These are phyloP conservation scores for Willisornis vidua DNA, from an alignment of 2,113 vertebrate genomes.

Conservation along the genomic window DNA sequence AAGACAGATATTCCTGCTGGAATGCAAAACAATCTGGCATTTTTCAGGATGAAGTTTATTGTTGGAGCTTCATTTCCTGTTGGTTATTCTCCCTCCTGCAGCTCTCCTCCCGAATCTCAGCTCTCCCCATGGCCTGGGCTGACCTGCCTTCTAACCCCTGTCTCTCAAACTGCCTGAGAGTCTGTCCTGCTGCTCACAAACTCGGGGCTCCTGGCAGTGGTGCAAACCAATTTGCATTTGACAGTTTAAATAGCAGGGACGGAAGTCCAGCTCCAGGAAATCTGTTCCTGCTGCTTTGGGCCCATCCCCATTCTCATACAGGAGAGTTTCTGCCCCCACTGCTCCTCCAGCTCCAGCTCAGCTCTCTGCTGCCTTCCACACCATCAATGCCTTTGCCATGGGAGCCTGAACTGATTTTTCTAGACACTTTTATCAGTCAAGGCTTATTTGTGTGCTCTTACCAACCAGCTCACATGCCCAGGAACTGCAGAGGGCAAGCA, in stretches of 20 bases:
- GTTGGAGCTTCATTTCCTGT: conserved; percentile 59
- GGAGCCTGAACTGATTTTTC: background rate
- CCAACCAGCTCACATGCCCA: background rate
- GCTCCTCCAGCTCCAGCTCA: background rate
- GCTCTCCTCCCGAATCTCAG: background rate
- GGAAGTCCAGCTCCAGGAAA: background rate
- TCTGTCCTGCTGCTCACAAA: background rate
- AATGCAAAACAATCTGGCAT: conserved; percentile 60
- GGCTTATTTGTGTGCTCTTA: background rate
- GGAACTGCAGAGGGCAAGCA: background rate
- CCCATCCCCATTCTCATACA: background rate
- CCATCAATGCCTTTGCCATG: background rate
- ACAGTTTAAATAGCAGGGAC: background rate
- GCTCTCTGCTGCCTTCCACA: background rate
- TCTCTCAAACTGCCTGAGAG: background rate
- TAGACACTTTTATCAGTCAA: background rate
- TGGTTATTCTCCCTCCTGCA: background rate
- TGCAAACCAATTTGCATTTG: background rate
- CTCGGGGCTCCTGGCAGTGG: background rate
- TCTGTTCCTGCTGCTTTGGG: background rate
- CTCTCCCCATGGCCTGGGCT: conserved; percentile 46
- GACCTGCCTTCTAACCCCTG: conserved; percentile 16
- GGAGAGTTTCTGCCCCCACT: background rate
- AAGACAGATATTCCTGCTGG: conserved; percentile 8
- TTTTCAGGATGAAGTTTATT: conserved; percentile 54